Evolutionary conservation across 2,113 vertebrate species (phyloP), one percentile per base, ranked within the genome.

Genomic region (Propithecus coquereli): DNA sequence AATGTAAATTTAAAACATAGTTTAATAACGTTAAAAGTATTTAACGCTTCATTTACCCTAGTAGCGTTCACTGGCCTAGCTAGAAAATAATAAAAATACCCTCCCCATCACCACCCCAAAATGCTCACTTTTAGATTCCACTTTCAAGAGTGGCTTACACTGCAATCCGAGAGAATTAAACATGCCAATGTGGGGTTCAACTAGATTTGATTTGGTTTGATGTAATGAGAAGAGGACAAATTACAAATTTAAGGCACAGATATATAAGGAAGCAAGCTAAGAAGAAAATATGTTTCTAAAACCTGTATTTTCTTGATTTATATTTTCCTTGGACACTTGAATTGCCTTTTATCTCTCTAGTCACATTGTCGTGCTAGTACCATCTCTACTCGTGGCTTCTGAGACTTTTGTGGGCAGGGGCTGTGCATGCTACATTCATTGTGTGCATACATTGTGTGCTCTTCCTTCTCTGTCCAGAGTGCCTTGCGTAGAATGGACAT

Each of bases 31-130:
- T 45, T 54, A 74, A 98, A 97, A 65, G 95, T 92, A 93, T 96
- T 98, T 95, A 89, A 82, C 59, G 90, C 97, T 97, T 96, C 94
- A 97, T 97, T 98, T 98, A n/a, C 97, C 95, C 90, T 92, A 96
- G 97, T 91, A 97, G 97, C 30, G 54, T 66, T 85, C 45, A 6
- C 95, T 7, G 65, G 50, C 52, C 94, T 94, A 54, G 63, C 59
- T 50, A 79, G 59, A 90, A 47, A 81, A n/a, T 11, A 70, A 91
- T 79, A 87, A 88, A 95, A 83, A 4, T 30, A 45, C 27, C 6
- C 34, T 47, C 11, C 23, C 34, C 25, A 22, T 52, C 25, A 14
- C 17, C 54, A 8, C 34, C 30, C 22, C 16, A 34, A 92, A 59
- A 88, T 95, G 82, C 85, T 97, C 87, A 95, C 71, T 96, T 97